phyloP scores from a whole-genome alignment of 2,797 vertebrate genomes.

The Neopelma chrysocephalum region DNA sequence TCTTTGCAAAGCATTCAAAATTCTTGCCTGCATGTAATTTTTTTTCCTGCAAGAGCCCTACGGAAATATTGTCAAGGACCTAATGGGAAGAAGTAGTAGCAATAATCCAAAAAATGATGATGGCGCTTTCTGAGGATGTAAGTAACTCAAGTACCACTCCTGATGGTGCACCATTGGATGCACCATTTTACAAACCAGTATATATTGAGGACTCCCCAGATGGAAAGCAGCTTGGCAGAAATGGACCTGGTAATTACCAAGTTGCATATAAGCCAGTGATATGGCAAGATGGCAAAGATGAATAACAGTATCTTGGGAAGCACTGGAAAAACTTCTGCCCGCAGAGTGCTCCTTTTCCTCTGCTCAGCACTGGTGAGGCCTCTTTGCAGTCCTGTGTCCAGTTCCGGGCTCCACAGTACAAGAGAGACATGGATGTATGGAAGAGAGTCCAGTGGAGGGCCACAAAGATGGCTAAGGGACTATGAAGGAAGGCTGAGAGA shows the following conservation, averaged over 20 bases:
- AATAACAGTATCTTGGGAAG: neutral
- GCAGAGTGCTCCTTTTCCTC: neutral
- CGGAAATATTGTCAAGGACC: neutral
- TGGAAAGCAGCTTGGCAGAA: neutral
- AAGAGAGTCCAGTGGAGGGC: neutral
- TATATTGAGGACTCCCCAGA: neutral
- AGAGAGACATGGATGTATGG: accelerated
- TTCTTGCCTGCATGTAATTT: neutral
- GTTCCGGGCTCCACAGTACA: neutral
- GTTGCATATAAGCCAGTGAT: neutral
- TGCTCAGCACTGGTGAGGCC: neutral
- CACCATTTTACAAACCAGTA: neutral
- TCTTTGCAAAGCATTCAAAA: neutral
- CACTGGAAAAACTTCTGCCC: neutral
- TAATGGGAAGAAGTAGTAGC: neutral
- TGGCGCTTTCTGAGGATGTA: neutral
- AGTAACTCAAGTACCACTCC: neutral
- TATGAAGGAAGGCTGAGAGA: neutral
- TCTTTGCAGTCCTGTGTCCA: neutral
- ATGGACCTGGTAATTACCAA: neutral
- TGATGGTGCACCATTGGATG: neutral
- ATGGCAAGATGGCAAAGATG: neutral
- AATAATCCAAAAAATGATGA: neutral
- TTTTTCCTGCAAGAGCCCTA: neutral
- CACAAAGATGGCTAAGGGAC: neutral